Evolutionary conservation across 2,888 invertebrate genomes (phyloP), one percentile per base, ranked within the genome.

Genomic region (Helicoverpa assulta): DNA sequence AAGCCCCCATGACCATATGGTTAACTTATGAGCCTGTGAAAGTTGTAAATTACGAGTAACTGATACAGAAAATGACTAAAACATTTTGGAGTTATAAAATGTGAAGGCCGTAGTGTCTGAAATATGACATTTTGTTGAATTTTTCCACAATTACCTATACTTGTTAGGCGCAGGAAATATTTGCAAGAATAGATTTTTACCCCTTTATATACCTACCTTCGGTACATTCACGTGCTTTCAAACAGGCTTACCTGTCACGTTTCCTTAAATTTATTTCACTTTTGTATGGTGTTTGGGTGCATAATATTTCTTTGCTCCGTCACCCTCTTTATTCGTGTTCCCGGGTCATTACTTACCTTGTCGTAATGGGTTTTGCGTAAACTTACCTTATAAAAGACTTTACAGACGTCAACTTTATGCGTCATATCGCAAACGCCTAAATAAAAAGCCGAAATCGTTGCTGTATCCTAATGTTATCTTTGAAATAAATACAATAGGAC

Each of bases 301-400:
- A 65, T 53, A 52, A 50, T 43, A 50, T 51, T 50, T 26, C 16
- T 16, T 19, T 52, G 52, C 16, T 55, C 40, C 58, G 53, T 58
- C 50, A 62, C 59, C 37, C 12, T 18, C 12, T 56, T 71, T 55
- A 66, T 51, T 54, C 56, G 56, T 56, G 59, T 72, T 57, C 51
- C 43, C 53, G 21, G n/a, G 18, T 47, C 43, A 56, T 77, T 66
- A 77, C 63, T 73, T 51, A 72, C 58, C 12, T 10, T 21, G 43
- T 33, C 56, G 55, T 65, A 51, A 63, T 12, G 43, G 19, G 50
- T 12, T 12, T 21, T 52, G 26, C 50, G 33, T 77, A 62, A 58
- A 61, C 47, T 6, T 47, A 51, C 59, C 47, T 60, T 26, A 4
- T 57, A 60, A 73, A 18, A 58, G 33, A 8, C 47, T 52, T 40